Base-by-base conservation (phyloP, 2,797 vertebrate genomes). In the Mallotus villosus region DNA sequence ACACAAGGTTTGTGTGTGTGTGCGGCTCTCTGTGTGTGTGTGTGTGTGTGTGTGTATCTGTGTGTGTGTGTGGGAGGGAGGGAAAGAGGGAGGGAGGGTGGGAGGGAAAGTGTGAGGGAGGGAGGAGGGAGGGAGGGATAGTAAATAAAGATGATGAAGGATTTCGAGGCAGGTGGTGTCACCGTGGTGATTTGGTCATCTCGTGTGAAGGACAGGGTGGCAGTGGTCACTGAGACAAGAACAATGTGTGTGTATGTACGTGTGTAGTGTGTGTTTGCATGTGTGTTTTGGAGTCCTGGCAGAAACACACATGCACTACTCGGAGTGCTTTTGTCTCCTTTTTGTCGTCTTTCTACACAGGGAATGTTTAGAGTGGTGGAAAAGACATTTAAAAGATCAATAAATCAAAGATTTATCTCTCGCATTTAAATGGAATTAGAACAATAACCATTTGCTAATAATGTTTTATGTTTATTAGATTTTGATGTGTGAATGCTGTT, bases 401-500 rank as follows among this genome's bases (percentile, higher is more conserved):
- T 68, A 75, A 63, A 77, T 74, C 73, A 60, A 73, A 63, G 67
- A 60, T 21, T 27, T 74, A 66, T 79, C 75, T 83, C 71, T 74
- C 78, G 60, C 69, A 46, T 82, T 81, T 66, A 74, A 87, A 85
- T 78, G 71, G 72, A 86, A 88, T 86, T 87, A 82, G 77, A 89
- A 88, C 84, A 89, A 89, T 87, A 91, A 87, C 76, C 82, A 71
- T 88, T 88, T 69, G 82, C 75, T 77, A 88, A 85, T 90, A 87
- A 84, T 85, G 82, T 92, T 92, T 92, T 90, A 91, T 91, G 86
- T 90, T 79, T 82, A 81, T 89, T 89, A 91, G 88, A 90, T 90
- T 86, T 87, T 87, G 84, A 85, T 86, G 86, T 87, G 87, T 77
- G 83, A 57, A 67, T 74, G 59, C 64, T 77, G 72, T 61, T 85